phyloP scores from a whole-genome alignment of 2,888 invertebrate species.

The Subacronicta megacephala region DNA sequence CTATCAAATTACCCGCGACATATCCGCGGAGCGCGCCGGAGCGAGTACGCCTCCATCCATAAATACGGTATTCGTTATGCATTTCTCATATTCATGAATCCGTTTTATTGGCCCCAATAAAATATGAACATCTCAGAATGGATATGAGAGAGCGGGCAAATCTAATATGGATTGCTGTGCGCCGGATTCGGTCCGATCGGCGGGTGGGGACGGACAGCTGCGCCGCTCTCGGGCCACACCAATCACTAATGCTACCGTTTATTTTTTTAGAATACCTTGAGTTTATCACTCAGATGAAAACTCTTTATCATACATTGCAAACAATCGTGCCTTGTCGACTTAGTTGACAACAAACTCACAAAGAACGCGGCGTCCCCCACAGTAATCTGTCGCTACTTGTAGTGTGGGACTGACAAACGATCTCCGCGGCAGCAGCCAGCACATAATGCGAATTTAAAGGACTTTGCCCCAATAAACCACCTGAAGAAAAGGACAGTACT shows the following conservation, averaged over 20 bases:
- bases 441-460: conserved; percentile 84
- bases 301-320: conserved; percentile 36
- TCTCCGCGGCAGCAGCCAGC: conserved; percentile 56
- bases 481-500: conserved; percentile 82
- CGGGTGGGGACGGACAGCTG: conserved; percentile 72
- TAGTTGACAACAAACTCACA: conserved; percentile 47
- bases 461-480: conserved; percentile 81
- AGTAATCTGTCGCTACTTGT: conserved; percentile 58
- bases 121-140: conserved; percentile 90
- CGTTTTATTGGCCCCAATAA: conserved; percentile 90
- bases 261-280: conserved; percentile 32
- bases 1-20: conserved; percentile 89
- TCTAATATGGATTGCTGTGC: conserved; percentile 89
- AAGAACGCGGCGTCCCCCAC: conserved; percentile 44
- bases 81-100: conserved; percentile 90
- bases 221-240: conserved; percentile 48
- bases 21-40: conserved; percentile 75
- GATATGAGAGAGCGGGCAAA: conserved; percentile 89
- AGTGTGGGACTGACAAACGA: conserved; percentile 65
- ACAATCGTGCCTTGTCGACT: conserved; percentile 43
- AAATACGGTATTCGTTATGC: conserved; percentile 90
- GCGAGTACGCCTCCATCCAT: conserved; percentile 86
- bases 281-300: conserved; percentile 28
- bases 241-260: conserved; percentile 35
- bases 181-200: conserved; percentile 85